Evolutionary conservation across 2,888 invertebrate genomes (phyloP).

Genomic region (Pilophorus perplexus): DNA sequence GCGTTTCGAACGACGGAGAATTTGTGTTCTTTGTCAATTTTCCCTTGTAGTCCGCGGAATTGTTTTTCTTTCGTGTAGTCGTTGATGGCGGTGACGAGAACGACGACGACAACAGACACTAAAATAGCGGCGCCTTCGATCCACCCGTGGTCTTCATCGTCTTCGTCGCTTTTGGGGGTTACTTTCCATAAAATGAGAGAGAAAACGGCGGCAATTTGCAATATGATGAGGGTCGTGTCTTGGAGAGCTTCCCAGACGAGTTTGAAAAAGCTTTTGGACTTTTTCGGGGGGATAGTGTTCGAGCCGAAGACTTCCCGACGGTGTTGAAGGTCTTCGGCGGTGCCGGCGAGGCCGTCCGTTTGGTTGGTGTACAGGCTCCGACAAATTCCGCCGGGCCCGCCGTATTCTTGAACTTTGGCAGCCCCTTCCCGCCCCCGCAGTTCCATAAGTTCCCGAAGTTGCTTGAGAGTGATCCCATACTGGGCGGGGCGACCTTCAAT

Average conservation of each 20-base stretch:
- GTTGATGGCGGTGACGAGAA: slow-evolving; percentile 65
- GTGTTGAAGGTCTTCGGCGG: slow-evolving; percentile 83
- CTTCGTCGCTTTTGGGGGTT: slow-evolving; percentile 50
- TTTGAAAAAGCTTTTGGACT: slow-evolving; percentile 97
- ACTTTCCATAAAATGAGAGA: slow-evolving; percentile 95
- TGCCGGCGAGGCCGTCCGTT: slow-evolving; percentile 74
- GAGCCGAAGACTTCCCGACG: slow-evolving; percentile 95
- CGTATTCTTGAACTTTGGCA: slow-evolving; percentile 56
- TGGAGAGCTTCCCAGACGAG: slow-evolving; percentile 99
- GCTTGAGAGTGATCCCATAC: slow-evolving; percentile 58
- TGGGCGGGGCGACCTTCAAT: slow-evolving; percentile 48
- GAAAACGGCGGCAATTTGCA: slow-evolving; percentile 96
- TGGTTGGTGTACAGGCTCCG: slow-evolving; percentile 60
- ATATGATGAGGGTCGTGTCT: slow-evolving; percentile 97
- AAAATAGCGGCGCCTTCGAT: slow-evolving; percentile 66
- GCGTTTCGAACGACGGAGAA: slow-evolving; percentile 61
- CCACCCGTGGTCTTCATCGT: slow-evolving; percentile 57
- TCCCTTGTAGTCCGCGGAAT: slow-evolving; percentile 62
- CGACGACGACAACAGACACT: slow-evolving; percentile 63
- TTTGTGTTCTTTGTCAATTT: slow-evolving; percentile 64
- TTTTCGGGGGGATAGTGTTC: slow-evolving; percentile 98
- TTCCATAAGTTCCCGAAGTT: slow-evolving; percentile 63
- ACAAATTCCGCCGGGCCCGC: slow-evolving; percentile 59
- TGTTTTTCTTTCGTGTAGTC: slow-evolving; percentile 67
- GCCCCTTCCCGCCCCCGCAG: slow-evolving; percentile 59